phyloP scores from a whole-genome alignment of 1,140 invertebrate genomes.

The Apis dorsata region DNA sequence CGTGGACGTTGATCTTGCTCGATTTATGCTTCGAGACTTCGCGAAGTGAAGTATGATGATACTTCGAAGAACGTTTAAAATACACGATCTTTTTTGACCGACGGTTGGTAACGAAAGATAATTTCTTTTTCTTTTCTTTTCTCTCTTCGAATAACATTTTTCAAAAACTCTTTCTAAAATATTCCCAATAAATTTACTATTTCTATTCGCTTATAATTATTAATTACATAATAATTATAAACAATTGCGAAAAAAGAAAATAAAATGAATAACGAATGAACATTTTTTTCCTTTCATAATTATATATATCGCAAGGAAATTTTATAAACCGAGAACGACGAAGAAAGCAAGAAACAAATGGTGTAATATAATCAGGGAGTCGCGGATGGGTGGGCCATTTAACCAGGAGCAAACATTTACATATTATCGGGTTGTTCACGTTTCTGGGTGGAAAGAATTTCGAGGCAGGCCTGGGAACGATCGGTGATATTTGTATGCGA shows the following conservation, averaged over 20 bases:
- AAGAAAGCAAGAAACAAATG: constrained; percentile 9
- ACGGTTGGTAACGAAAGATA: too few species aligned
- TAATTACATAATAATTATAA: too few species aligned
- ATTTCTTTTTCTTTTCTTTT: too few species aligned
- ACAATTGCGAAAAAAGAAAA: too few species aligned
- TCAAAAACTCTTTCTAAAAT: too few species aligned
- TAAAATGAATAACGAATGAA: too few species aligned
- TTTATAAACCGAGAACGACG: background rate
- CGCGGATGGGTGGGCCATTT: constrained; percentile 58
- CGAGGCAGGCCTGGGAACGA: constrained; percentile 50
- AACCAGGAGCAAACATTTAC: constrained; percentile 66
- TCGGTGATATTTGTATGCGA: constrained; percentile 35
- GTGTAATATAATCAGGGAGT: constrained; percentile 32
- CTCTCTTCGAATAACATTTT: too few species aligned
- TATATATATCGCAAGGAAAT: background rate
- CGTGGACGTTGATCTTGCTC: background rate
- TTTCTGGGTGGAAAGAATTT: constrained; percentile 28
- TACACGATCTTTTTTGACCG: background rate
- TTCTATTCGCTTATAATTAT: too few species aligned
- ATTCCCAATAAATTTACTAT: too few species aligned
- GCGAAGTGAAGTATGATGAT: background rate
- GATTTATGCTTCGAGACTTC: background rate
- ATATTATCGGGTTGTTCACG: constrained; percentile 43
- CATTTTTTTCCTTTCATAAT: too few species aligned
- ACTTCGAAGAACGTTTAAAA: background rate